phyloP scores from a whole-genome alignment of 2,113 vertebrate genomes.

The Piaya cayana region DNA sequence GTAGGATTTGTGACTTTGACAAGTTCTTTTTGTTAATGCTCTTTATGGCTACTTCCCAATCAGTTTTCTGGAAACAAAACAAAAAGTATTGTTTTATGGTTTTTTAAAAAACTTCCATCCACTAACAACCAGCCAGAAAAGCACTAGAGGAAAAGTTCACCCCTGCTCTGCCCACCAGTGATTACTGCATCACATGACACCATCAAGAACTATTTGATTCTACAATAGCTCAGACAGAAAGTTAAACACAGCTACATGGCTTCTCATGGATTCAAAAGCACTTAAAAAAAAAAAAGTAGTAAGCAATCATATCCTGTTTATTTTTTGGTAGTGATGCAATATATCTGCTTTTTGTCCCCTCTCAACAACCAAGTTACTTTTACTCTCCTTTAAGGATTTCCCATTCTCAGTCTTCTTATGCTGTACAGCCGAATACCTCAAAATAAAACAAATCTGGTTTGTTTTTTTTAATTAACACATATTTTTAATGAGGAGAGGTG shows the following conservation, averaged over 20 bases:
- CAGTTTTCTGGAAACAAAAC: conserved; percentile 84
- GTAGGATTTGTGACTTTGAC: conserved; percentile 96
- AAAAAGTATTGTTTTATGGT: neutral
- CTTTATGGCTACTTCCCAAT: conserved; percentile 98
- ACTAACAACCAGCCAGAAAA: neutral
- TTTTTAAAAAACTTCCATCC: neutral
- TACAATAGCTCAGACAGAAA: conserved; percentile 9
- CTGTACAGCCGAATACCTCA: neutral
- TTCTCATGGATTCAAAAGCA: neutral
- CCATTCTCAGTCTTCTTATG: neutral
- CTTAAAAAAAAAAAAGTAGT: neutral
- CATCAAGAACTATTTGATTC: conserved; percentile 33
- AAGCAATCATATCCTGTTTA: neutral
- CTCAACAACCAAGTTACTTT: neutral
- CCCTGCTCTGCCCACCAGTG: neutral
- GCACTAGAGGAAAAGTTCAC: neutral
- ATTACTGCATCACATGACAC: conserved; percentile 12
- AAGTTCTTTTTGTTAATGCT: conserved; percentile 99
- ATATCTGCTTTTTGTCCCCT: neutral
- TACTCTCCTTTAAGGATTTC: neutral
- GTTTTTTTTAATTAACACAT: too few relatives aligned
- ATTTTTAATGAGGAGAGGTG: too few relatives aligned
- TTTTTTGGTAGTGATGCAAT: neutral
- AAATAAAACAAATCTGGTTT: neutral
- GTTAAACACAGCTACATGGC: conserved; percentile 9